Evolutionary conservation across 2,888 invertebrate species (phyloP).

Genomic region (Standfussiana lucernea): DNA sequence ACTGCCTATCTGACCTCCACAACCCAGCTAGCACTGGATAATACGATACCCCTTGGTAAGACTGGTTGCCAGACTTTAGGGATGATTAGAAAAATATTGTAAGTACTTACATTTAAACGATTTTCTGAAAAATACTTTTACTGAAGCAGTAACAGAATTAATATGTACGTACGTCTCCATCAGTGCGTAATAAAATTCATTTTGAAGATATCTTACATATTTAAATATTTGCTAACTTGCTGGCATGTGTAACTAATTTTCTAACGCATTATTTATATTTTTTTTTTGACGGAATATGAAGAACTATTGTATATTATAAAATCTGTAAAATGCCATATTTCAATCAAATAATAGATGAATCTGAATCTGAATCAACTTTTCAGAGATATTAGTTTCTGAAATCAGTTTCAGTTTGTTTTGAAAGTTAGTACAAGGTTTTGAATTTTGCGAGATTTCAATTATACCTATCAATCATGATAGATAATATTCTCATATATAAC

Average conservation of each 20-base stretch:
- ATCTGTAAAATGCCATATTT: no score
- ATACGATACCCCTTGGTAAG: neutral
- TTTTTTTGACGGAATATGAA: no score
- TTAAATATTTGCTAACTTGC: neutral
- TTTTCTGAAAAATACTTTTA: neutral
- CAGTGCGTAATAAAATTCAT: neutral
- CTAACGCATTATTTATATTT: no score
- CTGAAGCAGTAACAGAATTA: neutral
- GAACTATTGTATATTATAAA: no score
- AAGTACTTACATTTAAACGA: neutral
- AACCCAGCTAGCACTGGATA: neutral
- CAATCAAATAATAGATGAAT: no score
- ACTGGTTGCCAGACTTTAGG: neutral
- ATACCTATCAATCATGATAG: conserved; percentile 2
- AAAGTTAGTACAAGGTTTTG: neutral
- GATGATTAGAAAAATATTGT: neutral
- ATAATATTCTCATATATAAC: neutral
- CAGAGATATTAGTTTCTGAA: conserved; percentile 27
- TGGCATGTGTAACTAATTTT: neutral
- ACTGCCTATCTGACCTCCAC: neutral
- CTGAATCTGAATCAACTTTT: conserved; percentile 7
- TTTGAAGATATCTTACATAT: neutral
- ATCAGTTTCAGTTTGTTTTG: neutral
- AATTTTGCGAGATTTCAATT: neutral
- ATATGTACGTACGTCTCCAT: neutral